A percentile compares a stretch with the other conserved stretches of the same genome.
Conservation (phyloP, 2,113 vertebrate genomes). For the Argyrosomus japonicus region DNA sequence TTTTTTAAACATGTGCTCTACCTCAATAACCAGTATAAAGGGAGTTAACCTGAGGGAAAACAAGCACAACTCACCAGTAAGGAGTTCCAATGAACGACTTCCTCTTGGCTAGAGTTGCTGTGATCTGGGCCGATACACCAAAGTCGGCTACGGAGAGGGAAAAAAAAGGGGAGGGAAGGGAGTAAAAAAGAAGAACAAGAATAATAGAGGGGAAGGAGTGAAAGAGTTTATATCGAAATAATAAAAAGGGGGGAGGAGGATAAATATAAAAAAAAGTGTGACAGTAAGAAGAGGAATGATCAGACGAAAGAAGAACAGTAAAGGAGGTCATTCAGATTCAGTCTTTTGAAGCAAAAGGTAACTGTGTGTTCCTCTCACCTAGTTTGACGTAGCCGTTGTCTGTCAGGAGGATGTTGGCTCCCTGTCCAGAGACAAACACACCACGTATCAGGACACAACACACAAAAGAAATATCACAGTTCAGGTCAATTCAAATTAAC, state of each 20-base stretch:
- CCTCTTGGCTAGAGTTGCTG: constrained; percentile 97
- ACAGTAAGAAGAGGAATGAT: not conserved
- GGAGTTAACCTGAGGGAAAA: not conserved
- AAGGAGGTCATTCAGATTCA: constrained; percentile 39
- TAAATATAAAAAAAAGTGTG: not conserved
- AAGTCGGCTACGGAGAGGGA: constrained; percentile 89
- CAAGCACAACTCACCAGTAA: constrained; percentile 90
- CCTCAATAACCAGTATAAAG: accelerated
- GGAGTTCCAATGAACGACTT: constrained; percentile 99
- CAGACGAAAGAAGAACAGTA: not conserved
- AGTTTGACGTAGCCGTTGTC: constrained; percentile 98
- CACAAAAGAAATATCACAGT: constrained; percentile 2
- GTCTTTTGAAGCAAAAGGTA: constrained; percentile 41
- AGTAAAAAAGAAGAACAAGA: not conserved
- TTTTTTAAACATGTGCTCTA: not conserved
- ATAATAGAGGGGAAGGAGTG: not conserved
- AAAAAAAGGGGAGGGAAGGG: not conserved
- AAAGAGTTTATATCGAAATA: not conserved
- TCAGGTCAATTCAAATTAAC: constrained; percentile 21
- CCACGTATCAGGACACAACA: constrained; percentile 35
- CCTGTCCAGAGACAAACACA: constrained; percentile 86
- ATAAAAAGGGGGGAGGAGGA: not conserved
- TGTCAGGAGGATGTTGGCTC: constrained; percentile 98
- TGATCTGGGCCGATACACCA: constrained; percentile 98
- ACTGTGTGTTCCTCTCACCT: constrained; percentile 84